These are phyloP conservation scores for Axea sp. DNA, from an alignment of 2,888 invertebrate genomes.

Conservation along the genomic window DNA sequence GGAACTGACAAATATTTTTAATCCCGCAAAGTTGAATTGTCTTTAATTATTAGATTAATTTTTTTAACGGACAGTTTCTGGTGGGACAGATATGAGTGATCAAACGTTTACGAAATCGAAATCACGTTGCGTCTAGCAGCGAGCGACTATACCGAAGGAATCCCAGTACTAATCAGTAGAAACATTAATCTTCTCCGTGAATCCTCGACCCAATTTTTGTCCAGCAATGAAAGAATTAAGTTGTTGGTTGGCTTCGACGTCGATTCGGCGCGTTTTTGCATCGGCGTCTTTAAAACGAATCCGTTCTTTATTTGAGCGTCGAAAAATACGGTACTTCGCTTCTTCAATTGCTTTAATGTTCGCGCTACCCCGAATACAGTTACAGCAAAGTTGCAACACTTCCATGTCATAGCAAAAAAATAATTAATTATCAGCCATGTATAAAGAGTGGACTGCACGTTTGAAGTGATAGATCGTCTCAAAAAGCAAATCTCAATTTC, in stretches of 20 bases:
- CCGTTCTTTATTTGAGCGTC: not conserved
- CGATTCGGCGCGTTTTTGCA: conserved; percentile 64
- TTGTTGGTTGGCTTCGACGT: conserved; percentile 76
- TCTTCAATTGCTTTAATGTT: not conserved
- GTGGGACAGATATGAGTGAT: conserved; percentile 12
- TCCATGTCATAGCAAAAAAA: conserved; percentile 9
- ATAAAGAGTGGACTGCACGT: conserved; percentile 16
- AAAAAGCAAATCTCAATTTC: conserved; percentile 65
- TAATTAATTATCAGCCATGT: conserved; percentile 36
- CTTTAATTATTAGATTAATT: too few relatives aligned
- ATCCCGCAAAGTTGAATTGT: too few relatives aligned
- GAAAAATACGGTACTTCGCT: not conserved
- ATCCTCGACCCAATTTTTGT: conserved; percentile 77
- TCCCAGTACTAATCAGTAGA: conserved; percentile 76
- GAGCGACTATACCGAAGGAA: conserved; percentile 70
- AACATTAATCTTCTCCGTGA: conserved; percentile 77
- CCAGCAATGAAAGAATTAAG: conserved; percentile 68
- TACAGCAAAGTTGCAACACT: not conserved
- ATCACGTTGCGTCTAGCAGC: conserved; percentile 73
- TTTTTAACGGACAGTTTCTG: not conserved
- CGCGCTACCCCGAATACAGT: conserved; percentile 1
- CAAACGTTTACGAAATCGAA: conserved; percentile 67
- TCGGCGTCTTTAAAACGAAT: conserved; percentile 3
- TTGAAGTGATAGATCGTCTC: conserved; percentile 70
- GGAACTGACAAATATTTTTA: too few relatives aligned